A percentile compares a stretch with the other conserved stretches of the same genome.
phyloP scores from a whole-genome alignment of 2,888 invertebrate genomes.

The Deilephila elpenor region DNA sequence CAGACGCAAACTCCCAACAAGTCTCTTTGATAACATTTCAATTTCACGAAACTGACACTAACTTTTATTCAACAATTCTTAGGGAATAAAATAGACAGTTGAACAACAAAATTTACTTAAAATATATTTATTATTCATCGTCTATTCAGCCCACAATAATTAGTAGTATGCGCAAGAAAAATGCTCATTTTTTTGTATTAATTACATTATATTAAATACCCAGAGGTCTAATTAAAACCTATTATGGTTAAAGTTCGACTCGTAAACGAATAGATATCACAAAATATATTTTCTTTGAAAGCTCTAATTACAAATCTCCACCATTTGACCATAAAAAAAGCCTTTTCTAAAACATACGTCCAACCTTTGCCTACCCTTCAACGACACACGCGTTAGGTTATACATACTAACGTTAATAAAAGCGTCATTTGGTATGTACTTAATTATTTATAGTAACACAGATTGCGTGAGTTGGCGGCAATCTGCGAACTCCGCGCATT shows the following conservation, averaged over 20 bases:
- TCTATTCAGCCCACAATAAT: too few species aligned
- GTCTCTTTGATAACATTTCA: conserved; percentile 16
- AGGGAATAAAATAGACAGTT: background rate
- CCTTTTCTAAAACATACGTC: background rate
- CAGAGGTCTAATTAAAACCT: too few species aligned
- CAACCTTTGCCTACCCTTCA: too few species aligned
- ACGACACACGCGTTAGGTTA: too few species aligned
- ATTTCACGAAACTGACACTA: background rate
- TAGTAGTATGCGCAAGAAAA: too few species aligned
- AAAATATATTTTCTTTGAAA: too few species aligned
- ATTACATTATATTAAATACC: too few species aligned
- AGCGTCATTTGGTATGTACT: background rate
- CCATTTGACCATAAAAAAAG: background rate
- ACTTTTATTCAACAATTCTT: conserved; percentile 4
- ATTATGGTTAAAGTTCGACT: too few species aligned
- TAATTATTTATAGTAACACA: background rate
- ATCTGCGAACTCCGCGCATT: conserved; percentile 33
- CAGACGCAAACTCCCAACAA: conserved; percentile 1
- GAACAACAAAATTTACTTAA: background rate
- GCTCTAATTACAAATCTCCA: background rate
- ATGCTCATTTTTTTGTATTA: too few species aligned
- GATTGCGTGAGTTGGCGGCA: conserved; percentile 8
- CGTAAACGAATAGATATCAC: too few species aligned
- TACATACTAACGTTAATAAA: background rate
- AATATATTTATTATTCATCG: background rate